These are phyloP conservation scores for Babylonia areolata DNA, from an alignment of 1,140 invertebrate species.

Conservation along the genomic window DNA sequence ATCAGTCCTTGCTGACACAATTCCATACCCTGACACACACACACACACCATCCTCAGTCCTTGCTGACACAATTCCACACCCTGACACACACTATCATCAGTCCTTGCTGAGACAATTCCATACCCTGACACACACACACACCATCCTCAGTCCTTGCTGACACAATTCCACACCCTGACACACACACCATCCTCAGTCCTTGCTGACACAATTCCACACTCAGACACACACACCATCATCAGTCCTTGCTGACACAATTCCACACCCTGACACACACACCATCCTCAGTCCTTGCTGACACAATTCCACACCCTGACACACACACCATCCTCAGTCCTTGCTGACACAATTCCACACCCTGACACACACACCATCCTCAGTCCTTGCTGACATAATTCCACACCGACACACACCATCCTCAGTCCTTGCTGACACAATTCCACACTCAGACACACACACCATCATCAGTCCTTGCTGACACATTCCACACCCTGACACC, in stretches of 20 bases:
- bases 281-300: constrained; percentile 37
- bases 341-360: constrained; percentile 72
- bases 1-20: constrained; percentile 59
- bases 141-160: neutral
- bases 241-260: constrained; percentile 66
- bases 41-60: neutral
- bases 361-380: constrained; percentile 39
- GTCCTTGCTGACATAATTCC: too few species aligned
- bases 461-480: too few species aligned
- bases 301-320: constrained; percentile 70
- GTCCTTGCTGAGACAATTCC: constrained; percentile 62
- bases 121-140: constrained; percentile 58
- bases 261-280: constrained; percentile 60
- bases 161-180: constrained; percentile 71
- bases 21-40: constrained; percentile 65
- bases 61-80: constrained; percentile 71
- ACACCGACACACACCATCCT: too few species aligned
- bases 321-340: neutral
- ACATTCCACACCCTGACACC: too few species aligned
- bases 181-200: neutral
- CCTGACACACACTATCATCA: constrained; percentile 54
- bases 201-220: constrained; percentile 71
- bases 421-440: too few species aligned
- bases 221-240: constrained; percentile 48
- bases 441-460: too few species aligned